A percentile compares a stretch with the other conserved stretches of the same genome.
Evolutionary conservation across 2,888 invertebrate genomes (phyloP).

Genomic region (Phalangium opilio): DNA sequence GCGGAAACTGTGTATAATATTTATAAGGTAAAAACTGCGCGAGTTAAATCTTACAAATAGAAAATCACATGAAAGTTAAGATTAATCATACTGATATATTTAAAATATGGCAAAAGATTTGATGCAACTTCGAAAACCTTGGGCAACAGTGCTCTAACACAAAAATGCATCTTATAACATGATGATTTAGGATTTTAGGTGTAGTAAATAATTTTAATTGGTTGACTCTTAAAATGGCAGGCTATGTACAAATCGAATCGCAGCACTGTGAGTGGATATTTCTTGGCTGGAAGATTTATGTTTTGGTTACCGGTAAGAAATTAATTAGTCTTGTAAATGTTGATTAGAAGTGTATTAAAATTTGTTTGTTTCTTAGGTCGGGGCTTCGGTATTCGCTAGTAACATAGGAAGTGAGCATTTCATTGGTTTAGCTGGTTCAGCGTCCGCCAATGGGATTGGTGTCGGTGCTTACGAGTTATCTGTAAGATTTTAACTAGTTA

Average conservation of each 20-base stretch:
- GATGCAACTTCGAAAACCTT: too few species aligned
- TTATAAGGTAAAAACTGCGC: too few species aligned
- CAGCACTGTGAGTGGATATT: conserved; percentile 32
- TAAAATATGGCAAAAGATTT: too few species aligned
- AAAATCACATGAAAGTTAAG: too few species aligned
- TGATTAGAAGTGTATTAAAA: too few species aligned
- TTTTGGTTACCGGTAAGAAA: conserved; percentile 32
- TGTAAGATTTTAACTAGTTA: conserved; percentile 21
- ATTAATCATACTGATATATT: too few species aligned
- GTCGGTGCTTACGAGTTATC: conserved; percentile 38
- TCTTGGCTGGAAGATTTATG: conserved; percentile 35
- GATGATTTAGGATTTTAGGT: conserved; percentile 1
- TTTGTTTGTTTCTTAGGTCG: too few species aligned
- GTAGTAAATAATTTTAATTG: conserved; percentile 25
- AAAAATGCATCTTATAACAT: too few species aligned
- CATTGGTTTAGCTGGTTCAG: conserved; percentile 37
- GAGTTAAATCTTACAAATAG: too few species aligned
- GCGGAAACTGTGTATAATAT: too few species aligned
- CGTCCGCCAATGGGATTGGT: conserved; percentile 35
- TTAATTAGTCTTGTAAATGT: background rate
- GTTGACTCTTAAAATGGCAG: too few species aligned
- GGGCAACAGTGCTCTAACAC: too few species aligned
- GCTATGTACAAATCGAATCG: conserved; percentile 31
- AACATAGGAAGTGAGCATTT: conserved; percentile 39
- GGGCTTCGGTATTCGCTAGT: conserved; percentile 37